phyloP scores from a whole-genome alignment of 2,113 vertebrate genomes.

The Ophiodon elongatus region DNA sequence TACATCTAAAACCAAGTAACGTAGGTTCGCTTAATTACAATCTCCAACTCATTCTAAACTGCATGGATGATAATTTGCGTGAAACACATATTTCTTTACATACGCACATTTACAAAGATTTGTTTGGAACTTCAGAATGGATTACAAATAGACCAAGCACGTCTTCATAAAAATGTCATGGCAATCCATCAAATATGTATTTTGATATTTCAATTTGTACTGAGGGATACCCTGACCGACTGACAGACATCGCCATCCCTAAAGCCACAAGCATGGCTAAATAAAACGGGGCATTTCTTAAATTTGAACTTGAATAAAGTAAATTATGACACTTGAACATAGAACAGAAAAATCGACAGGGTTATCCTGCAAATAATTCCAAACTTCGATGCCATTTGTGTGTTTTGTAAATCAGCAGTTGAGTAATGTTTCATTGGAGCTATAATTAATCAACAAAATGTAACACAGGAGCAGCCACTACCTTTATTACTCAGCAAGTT shows the following conservation, averaged over 20 bases:
- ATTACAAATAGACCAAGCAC: not conserved
- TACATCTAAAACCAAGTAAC: not conserved
- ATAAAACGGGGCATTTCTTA: not conserved
- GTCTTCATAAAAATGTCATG: not conserved
- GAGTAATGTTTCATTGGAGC: not conserved
- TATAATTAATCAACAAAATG: not conserved
- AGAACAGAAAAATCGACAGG: not conserved
- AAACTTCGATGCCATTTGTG: not conserved
- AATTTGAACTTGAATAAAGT: not conserved
- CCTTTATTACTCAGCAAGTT: conserved; percentile 11
- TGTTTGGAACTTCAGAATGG: not conserved
- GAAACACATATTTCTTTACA: not conserved
- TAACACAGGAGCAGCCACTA: not conserved
- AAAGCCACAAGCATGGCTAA: not conserved
- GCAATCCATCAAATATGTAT: not conserved
- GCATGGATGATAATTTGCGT: not conserved
- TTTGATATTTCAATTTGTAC: not conserved
- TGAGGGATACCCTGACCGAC: not conserved
- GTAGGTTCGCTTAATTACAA: not conserved
- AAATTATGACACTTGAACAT: not conserved
- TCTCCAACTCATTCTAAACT: not conserved
- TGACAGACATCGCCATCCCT: not conserved
- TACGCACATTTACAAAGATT: not conserved
- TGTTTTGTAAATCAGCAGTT: not conserved
- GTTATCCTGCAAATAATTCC: not conserved